Conservation (phyloP, 2,797 vertebrate genomes). For the Pseudochirops corinnae region DNA sequence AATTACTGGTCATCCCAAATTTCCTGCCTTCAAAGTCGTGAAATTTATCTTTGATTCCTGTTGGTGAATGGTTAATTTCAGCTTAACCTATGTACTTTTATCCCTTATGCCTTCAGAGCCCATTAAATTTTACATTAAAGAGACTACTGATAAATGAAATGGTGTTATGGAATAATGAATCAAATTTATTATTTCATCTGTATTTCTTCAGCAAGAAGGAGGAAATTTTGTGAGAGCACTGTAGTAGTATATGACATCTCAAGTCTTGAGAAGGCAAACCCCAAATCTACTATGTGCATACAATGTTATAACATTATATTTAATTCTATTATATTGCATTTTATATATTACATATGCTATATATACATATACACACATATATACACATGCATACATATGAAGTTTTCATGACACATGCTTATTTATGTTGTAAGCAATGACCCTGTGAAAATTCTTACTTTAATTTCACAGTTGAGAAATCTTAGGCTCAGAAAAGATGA, state of each 20-base stretch:
- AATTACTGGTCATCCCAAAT: too few species aligned
- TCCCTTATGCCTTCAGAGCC: neutral
- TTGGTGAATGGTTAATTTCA: neutral
- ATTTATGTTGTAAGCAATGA: neutral
- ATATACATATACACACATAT: neutral
- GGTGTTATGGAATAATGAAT: neutral
- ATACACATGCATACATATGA: neutral
- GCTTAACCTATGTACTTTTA: neutral
- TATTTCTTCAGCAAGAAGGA: neutral
- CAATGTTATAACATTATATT: neutral
- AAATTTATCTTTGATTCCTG: neutral
- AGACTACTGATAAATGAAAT: neutral
- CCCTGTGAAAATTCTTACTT: neutral
- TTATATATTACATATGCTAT: neutral
- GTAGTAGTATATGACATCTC: neutral
- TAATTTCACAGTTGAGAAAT: conserved; percentile 10
- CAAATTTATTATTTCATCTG: neutral
- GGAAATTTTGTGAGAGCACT: neutral
- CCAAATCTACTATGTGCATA: neutral
- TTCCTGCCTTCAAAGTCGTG: too few species aligned
- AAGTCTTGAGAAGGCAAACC: neutral
- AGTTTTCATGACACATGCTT: neutral
- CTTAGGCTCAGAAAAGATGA: neutral
- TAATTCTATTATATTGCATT: neutral
- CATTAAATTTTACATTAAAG: neutral